Percentiles rank a stretch among this genome's conserved stretches.
phyloP scores from a whole-genome alignment of 2,113 vertebrate species.

The Charadrius vociferus region DNA sequence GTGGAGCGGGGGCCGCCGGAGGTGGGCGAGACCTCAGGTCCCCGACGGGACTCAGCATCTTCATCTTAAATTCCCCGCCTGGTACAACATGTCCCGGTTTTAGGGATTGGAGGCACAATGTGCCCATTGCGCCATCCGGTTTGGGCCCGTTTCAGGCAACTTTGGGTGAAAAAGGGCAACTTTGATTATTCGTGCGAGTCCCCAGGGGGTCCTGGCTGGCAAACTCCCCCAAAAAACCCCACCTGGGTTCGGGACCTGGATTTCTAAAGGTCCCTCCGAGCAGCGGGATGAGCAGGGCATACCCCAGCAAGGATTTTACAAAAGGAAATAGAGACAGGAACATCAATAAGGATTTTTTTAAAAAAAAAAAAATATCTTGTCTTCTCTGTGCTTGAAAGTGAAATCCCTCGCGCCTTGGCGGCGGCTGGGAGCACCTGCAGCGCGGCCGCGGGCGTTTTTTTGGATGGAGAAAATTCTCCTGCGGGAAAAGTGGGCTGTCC shows the following conservation, averaged over 20 bases:
- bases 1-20: neutral
- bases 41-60: rapidly evolving
- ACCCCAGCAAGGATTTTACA: neutral
- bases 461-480: neutral
- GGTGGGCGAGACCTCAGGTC: rapidly evolving
- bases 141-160: neutral
- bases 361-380: neutral
- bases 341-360: neutral
- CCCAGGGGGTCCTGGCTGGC: neutral
- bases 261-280: neutral
- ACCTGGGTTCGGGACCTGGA: neutral
- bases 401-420: neutral
- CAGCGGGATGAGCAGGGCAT: neutral
- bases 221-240: neutral
- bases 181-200: neutral
- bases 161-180: neutral
- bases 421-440: conserved; percentile 19
- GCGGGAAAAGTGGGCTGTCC: neutral
- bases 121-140: rapidly evolving
- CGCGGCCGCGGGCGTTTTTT: neutral
- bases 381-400: neutral
- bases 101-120: rapidly evolving
- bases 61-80: neutral
- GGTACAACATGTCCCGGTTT: neutral
- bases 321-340: neutral